Conservation (phyloP, 2,888 invertebrate genomes). For the Caenorhabditis sp. region DNA sequence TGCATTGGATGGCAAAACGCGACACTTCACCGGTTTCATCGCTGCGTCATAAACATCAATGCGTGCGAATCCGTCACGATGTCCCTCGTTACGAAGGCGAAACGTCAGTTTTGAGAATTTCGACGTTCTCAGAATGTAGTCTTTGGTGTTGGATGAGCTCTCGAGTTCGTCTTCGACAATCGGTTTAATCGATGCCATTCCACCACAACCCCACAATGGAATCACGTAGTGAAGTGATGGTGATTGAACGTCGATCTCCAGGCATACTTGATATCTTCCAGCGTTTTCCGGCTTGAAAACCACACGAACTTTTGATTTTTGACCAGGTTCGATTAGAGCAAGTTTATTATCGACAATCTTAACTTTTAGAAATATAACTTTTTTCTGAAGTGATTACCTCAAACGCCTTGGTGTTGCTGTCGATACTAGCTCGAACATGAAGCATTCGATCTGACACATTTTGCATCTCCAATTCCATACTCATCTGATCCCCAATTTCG, state of each 20-base stretch:
- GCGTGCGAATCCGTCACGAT: neutral
- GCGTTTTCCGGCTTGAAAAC: neutral
- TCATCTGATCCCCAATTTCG: slow-evolving; percentile 4
- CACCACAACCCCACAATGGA: slow-evolving; percentile 9
- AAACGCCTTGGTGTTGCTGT: neutral
- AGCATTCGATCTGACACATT: neutral
- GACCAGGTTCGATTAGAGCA: neutral
- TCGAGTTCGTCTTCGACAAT: neutral
- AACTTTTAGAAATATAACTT: neutral
- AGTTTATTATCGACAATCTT: neutral
- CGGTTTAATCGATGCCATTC: neutral
- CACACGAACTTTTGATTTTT: neutral
- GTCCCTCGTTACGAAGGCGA: neutral
- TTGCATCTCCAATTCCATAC: slow-evolving; percentile 1
- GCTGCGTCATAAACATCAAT: slow-evolving; percentile 1
- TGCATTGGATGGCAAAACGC: neutral
- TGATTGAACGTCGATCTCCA: neutral
- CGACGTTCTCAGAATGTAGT: neutral
- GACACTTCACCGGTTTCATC: slow-evolving; percentile 2
- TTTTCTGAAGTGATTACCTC: neutral
- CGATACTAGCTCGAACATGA: neutral
- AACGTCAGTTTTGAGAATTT: slow-evolving; percentile 5
- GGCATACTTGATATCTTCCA: slow-evolving; percentile 6
- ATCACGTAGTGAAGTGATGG: neutral
- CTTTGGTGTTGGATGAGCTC: neutral